phyloP scores from a whole-genome alignment of 2,113 vertebrate genomes.

The Centropus bengalensis region DNA sequence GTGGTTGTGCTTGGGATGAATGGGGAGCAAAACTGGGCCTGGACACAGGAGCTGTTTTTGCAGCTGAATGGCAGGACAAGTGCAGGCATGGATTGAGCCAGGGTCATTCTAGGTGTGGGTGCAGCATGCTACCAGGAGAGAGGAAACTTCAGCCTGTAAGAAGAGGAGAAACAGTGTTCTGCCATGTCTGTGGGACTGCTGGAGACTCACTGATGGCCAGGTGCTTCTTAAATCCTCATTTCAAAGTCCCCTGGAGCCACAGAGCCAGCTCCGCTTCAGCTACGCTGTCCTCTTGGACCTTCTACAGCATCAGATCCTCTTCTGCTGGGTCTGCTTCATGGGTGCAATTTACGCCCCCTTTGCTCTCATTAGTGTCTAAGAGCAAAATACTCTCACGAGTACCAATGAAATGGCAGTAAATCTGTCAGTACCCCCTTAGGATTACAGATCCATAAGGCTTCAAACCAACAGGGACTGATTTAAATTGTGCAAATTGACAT shows the following conservation, averaged over 20 bases:
- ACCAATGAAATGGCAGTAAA: background rate
- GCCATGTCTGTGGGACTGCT: background rate
- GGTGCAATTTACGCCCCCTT: background rate
- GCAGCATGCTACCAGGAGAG: background rate
- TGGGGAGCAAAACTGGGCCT: background rate
- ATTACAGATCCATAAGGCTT: background rate
- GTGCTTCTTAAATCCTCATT: background rate
- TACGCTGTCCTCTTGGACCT: background rate
- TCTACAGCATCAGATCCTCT: background rate
- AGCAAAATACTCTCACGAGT: background rate
- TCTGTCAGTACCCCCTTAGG: background rate
- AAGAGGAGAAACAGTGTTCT: background rate
- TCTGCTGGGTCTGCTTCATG: background rate
- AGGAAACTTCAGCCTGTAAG: background rate
- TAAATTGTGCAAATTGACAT: constrained; percentile 16
- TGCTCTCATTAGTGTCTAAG: background rate
- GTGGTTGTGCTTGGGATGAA: background rate
- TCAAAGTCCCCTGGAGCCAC: background rate
- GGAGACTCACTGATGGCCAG: background rate
- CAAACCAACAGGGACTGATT: constrained; percentile 15
- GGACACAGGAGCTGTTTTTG: background rate
- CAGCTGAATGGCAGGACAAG: background rate
- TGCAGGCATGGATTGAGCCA: background rate
- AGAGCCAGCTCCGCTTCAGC: background rate
- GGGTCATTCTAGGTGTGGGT: background rate